Evolutionary conservation across 2,797 vertebrate genomes (phyloP).

Genomic region (Brachyrhaphis roseni): DNA sequence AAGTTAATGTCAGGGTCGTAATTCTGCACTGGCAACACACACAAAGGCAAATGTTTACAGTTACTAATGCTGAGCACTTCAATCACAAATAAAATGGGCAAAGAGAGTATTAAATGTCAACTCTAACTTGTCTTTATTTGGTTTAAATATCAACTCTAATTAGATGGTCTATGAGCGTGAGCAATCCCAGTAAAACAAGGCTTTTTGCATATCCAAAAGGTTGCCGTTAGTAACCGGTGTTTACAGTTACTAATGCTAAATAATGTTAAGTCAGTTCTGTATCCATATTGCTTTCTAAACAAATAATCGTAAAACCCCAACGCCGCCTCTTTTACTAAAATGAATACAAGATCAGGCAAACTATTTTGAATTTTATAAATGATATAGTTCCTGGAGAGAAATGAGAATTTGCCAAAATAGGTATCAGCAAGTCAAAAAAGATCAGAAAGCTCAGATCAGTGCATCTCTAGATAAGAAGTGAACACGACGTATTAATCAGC

Average conservation of each 20-base stretch:
- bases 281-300: background rate
- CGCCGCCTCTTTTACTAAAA: background rate
- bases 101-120: background rate
- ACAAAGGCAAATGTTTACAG: background rate
- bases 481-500: too few species aligned
- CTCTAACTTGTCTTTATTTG: background rate
- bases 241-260: too few species aligned
- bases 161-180: background rate
- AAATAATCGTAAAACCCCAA: background rate
- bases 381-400: background rate
- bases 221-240: too few species aligned
- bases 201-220: background rate
- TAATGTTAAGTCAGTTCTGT: too few species aligned
- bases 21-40: background rate
- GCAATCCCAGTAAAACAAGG: background rate
- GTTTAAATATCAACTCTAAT: background rate
- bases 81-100: background rate
- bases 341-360: background rate
- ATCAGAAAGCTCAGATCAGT: background rate
- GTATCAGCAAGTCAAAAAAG: background rate
- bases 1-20: background rate
- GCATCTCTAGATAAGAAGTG: background rate
- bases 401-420: background rate
- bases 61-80: background rate
- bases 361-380: background rate